A percentile compares a stretch with the other conserved stretches of the same genome.
phyloP scores from a whole-genome alignment of 35 echinoderm and acorn worm species.

The Ophiothrix spiculata region DNA sequence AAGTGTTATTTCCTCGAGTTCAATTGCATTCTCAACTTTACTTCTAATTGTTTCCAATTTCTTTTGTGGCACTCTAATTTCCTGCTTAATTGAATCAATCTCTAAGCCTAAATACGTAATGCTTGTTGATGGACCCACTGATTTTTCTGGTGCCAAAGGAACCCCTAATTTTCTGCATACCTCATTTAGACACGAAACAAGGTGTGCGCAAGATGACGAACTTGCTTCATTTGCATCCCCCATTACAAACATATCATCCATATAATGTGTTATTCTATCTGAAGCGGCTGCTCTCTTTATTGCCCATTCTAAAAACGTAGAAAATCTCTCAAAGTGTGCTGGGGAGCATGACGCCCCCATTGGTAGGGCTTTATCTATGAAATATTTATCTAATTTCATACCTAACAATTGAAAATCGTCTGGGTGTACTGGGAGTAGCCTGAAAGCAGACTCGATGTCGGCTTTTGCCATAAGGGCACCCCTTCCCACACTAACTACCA shows the following conservation, averaged over 20 bases:
- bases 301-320: slow-evolving; percentile 15
- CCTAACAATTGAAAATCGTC: slow-evolving; percentile 8
- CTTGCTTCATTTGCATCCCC: not conserved
- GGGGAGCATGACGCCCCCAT: slow-evolving; percentile 6
- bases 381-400: not conserved
- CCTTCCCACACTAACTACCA: not conserved
- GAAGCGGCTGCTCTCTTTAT: not conserved
- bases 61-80: not conserved
- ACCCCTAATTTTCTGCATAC: not conserved
- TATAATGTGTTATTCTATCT: not conserved
- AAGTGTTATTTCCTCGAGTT: not conserved
- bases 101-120: not conserved
- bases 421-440: not conserved
- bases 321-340: not conserved
- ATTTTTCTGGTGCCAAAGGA: not conserved
- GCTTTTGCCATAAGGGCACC: slow-evolving; percentile 5
- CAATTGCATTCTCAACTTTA: not conserved
- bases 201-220: not conserved
- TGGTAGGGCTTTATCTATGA: slow-evolving; percentile 2
- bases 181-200: not conserved
- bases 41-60: not conserved
- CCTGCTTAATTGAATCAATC: not conserved
- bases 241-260: not conserved
- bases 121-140: not conserved
- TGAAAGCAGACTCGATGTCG: not conserved